Percentiles rank a stretch among this genome's conserved stretches.
These are phyloP conservation scores for Scartelaos histophorus DNA, from an alignment of 2,113 vertebrate genomes.

Conservation along the genomic window DNA sequence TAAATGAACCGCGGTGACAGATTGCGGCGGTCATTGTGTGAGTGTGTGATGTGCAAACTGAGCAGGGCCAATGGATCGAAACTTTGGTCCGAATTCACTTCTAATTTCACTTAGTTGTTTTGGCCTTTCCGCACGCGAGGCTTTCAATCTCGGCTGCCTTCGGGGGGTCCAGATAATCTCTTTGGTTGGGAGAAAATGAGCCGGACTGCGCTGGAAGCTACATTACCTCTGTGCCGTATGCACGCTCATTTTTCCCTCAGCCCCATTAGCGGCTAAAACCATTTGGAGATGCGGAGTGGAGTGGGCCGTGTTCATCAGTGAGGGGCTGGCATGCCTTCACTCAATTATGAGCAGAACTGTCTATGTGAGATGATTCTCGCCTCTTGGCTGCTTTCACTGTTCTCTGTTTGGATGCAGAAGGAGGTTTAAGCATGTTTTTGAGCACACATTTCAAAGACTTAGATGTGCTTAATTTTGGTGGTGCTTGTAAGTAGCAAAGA, in stretches of 20 bases:
- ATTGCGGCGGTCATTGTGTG: slow-evolving; percentile 10
- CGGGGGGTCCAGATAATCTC: slow-evolving; percentile 72
- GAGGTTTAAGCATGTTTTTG: slow-evolving; percentile 40
- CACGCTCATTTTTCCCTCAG: slow-evolving; percentile 61
- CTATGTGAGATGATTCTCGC: slow-evolving; percentile 60
- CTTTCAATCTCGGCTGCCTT: slow-evolving; percentile 68
- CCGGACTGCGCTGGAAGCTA: slow-evolving; percentile 61
- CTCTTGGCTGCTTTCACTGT: slow-evolving; percentile 35
- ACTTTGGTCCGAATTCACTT: slow-evolving; percentile 54
- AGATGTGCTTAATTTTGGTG: slow-evolving; percentile 3
- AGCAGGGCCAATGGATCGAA: slow-evolving; percentile 51
- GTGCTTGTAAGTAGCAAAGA: not conserved
- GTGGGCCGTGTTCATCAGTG: slow-evolving; percentile 68
- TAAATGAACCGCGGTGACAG: not conserved
- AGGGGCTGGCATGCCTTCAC: slow-evolving; percentile 68
- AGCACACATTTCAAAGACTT: slow-evolving; percentile 21
- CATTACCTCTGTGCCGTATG: slow-evolving; percentile 67
- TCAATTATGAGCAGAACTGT: slow-evolving; percentile 68
- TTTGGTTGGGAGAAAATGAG: slow-evolving; percentile 72
- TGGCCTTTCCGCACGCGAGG: slow-evolving; percentile 55
- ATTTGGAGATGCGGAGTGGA: slow-evolving; percentile 71
- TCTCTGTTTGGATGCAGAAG: slow-evolving; percentile 37
- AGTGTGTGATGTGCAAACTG: slow-evolving; percentile 17
- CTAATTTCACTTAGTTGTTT: slow-evolving; percentile 71
- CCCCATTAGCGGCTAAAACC: slow-evolving; percentile 66